phyloP scores from a whole-genome alignment of 1,140 invertebrate species.

The Aradophagus sp. region DNA sequence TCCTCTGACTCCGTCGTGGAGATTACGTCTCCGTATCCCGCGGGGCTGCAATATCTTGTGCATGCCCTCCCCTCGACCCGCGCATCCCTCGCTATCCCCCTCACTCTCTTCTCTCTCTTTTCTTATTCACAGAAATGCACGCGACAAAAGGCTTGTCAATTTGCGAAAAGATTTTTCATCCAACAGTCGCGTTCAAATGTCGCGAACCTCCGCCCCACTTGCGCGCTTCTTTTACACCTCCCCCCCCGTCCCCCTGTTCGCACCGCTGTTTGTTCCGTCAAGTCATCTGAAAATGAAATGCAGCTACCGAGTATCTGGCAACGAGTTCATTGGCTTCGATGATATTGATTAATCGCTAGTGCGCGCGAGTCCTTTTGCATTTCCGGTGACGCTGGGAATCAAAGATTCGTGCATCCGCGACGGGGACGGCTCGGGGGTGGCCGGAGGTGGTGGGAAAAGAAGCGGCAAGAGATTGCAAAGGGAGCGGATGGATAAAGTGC shows the following conservation, averaged over 20 bases:
- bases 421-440: conserved; percentile 10
- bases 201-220: not conserved
- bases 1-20: conserved; percentile 71
- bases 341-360: conserved; percentile 51
- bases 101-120: conserved; percentile 21
- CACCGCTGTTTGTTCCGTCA: conserved; percentile 2
- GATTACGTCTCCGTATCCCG: conserved; percentile 74
- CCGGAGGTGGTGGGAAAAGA: conserved; percentile 34
- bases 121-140: conserved; percentile 38
- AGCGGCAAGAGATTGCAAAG: conserved; percentile 52
- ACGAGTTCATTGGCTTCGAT: conserved; percentile 50
- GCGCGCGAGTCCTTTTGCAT: conserved; percentile 51
- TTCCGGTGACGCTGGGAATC: conserved; percentile 50
- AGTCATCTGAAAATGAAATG: conserved; percentile 36
- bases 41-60: conserved; percentile 76
- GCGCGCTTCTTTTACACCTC: not conserved
- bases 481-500: conserved; percentile 54
- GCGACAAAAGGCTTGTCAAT: conserved; percentile 58
- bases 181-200: conserved; percentile 36
- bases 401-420: conserved; percentile 51
- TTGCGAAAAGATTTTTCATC: conserved; percentile 54
- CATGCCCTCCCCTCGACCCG: conserved; percentile 58
- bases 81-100: conserved; percentile 25
- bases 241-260: not conserved
- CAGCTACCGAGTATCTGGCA: conserved; percentile 28